Percentiles rank a stretch among this genome's conserved stretches.
These are phyloP conservation scores for Heliconius nattereri DNA, from an alignment of 1,140 invertebrate species.

Conservation along the genomic window DNA sequence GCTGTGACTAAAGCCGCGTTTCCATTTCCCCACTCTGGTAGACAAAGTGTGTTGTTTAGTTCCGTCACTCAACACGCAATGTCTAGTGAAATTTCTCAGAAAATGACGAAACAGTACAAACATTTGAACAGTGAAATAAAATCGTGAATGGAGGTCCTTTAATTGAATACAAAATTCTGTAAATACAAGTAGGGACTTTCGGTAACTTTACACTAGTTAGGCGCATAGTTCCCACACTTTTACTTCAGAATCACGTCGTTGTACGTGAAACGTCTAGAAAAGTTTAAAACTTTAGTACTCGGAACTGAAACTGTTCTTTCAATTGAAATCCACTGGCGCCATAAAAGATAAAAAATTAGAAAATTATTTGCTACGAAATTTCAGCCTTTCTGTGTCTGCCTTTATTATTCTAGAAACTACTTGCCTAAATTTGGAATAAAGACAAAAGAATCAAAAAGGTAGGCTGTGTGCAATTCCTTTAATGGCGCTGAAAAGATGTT, in stretches of 20 bases:
- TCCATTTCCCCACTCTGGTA: too few relatives aligned
- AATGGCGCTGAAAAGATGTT: too few relatives aligned
- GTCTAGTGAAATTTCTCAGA: too few relatives aligned
- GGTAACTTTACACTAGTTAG: constrained; percentile 13
- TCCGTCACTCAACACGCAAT: too few relatives aligned
- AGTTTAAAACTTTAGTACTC: constrained; percentile 21
- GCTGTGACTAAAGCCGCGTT: too few relatives aligned
- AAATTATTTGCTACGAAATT: background rate
- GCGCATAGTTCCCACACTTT: constrained; percentile 21
- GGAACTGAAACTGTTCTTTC: constrained; percentile 9
- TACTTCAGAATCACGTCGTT: constrained; percentile 22
- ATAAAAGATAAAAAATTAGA: background rate
- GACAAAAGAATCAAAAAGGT: background rate
- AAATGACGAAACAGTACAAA: background rate
- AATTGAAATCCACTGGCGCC: constrained; percentile 3
- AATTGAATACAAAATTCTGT: background rate
- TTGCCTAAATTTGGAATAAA: background rate
- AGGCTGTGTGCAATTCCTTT: too few relatives aligned
- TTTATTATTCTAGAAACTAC: background rate
- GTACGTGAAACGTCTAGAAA: constrained; percentile 20
- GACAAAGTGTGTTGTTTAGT: too few relatives aligned
- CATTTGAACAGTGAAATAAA: background rate
- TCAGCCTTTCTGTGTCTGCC: background rate
- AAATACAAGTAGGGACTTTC: background rate
- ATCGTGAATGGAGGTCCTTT: background rate